Conservation (phyloP, 1,140 invertebrate genomes). For the Rhyacophila brunnea region DNA sequence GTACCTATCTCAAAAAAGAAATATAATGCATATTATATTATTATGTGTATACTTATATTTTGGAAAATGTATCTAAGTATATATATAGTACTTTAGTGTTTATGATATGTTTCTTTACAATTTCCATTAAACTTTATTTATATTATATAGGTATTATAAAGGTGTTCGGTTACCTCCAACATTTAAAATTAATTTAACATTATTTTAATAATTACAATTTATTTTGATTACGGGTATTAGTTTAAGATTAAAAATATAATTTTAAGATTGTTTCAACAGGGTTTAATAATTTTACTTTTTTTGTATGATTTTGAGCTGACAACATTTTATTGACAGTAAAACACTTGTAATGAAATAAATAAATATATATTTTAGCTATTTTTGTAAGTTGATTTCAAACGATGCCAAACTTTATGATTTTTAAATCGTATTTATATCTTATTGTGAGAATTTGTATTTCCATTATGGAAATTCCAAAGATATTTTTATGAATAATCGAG, state of each 20-base stretch:
- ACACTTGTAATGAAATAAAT: too few species aligned
- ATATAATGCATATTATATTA: too few species aligned
- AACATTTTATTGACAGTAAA: too few species aligned
- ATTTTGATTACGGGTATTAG: conserved; percentile 27
- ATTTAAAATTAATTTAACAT: background rate
- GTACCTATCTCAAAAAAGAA: too few species aligned
- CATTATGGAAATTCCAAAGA: background rate
- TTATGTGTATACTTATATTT: too few species aligned
- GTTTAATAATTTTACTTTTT: conserved; percentile 18
- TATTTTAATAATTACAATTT: conserved; percentile 7
- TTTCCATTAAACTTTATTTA: too few species aligned
- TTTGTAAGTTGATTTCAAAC: background rate
- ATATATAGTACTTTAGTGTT: too few species aligned
- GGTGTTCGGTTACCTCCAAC: too few species aligned
- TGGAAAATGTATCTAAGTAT: too few species aligned
- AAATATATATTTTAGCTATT: background rate
- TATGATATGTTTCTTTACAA: too few species aligned
- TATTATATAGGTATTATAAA: too few species aligned
- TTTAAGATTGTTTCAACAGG: conserved; percentile 18
- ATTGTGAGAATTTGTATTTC: too few species aligned
- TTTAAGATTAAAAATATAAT: conserved; percentile 12
- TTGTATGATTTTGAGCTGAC: background rate
- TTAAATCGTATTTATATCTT: background rate
- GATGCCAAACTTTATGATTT: conserved; percentile 2
- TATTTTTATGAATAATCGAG: conserved; percentile 6